Base-by-base conservation (phyloP, 2,113 vertebrate genomes). In the Corythaixoides concolor region DNA sequence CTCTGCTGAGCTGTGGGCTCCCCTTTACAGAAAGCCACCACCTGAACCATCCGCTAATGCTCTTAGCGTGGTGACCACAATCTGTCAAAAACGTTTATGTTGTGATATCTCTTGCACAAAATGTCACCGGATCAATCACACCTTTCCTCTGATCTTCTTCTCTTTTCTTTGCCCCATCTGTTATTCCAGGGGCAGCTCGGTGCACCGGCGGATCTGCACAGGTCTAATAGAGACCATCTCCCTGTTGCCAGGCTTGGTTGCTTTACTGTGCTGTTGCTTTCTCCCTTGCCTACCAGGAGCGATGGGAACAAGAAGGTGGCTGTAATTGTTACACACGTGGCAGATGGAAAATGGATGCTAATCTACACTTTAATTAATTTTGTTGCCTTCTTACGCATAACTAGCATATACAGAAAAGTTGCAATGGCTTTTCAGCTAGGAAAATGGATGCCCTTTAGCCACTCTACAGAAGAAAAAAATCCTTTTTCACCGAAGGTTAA, bases 71-170 rank as follows among this genome's bases (percentile, higher is more conserved):
- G 41, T 62, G 63, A 41, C 9, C 47, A 3, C 52, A 33, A 12
- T 10, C 60, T 2, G 2, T 2, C 7, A 56, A 6, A 64, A 72
- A 8, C 8, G 0, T 7, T 8, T 4, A 7, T 8, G 23, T 5
- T 5, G 33, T 15, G 53, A 62, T 58, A 60, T 6, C 27, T 52
- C 49, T 21, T 11, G 39, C 50, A n/a, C 33, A 12, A 41, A 30
- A 8, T 8, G 3, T 35, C 49, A 32, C 21, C 0, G 1, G 35
- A 5, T 32, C 0, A 3, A 33, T 32, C 19, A 3, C 19, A 3
- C 11, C 26, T 45, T 75, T 47, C 58, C 28, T 10, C 5, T 33
- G 33, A 85, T 47, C 18, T 91, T 32, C 41, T 30, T 33, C 41
- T 18, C 0, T n/a, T 16, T 43, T 12, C 58, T 22, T 28, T 26